phyloP scores from a whole-genome alignment of 1,140 invertebrate species.

The Drosophila grimshawi region DNA sequence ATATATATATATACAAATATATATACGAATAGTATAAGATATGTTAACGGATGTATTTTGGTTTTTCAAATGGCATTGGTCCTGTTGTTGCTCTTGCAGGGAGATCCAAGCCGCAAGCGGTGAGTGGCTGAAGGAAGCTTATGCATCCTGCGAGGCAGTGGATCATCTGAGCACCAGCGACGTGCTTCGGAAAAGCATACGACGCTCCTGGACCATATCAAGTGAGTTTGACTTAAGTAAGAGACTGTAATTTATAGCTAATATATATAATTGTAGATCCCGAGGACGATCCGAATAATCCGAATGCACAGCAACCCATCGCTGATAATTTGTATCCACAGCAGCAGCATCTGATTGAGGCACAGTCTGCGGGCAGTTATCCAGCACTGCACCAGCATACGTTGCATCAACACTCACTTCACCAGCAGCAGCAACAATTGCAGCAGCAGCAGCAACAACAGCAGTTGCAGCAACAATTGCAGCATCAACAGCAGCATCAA shows the following conservation, averaged over 20 bases:
- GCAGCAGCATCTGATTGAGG: conserved; percentile 75
- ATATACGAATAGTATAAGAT: not conserved
- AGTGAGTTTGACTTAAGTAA: conserved; percentile 84
- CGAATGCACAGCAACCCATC: conserved; percentile 70
- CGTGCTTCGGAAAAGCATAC: conserved; percentile 88
- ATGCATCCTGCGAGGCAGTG: conserved; percentile 84
- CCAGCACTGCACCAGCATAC: conserved; percentile 73
- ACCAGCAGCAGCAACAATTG: conserved; percentile 39
- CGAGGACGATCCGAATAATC: conserved; percentile 83
- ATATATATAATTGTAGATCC: conserved; percentile 54
- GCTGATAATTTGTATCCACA: conserved; percentile 80
- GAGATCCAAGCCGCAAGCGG: conserved; percentile 89
- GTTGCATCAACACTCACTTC: conserved; percentile 53
- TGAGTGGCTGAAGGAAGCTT: conserved; percentile 89
- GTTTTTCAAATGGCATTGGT: conserved; percentile 72
- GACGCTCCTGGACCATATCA: conserved; percentile 89
- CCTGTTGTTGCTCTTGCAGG: conserved; percentile 86
- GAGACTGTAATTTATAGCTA: not conserved
- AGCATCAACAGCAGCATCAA: conserved; percentile 46
- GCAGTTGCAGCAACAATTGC: conserved; percentile 6
- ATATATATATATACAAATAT: not conserved
- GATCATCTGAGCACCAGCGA: conserved; percentile 87
- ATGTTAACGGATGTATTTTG: conserved; percentile 70
- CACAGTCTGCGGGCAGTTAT: conserved; percentile 78
- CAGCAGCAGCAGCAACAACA: conserved; percentile 68